Conservation (phyloP, 1,140 invertebrate genomes). For the Armadillidium nasatum region DNA sequence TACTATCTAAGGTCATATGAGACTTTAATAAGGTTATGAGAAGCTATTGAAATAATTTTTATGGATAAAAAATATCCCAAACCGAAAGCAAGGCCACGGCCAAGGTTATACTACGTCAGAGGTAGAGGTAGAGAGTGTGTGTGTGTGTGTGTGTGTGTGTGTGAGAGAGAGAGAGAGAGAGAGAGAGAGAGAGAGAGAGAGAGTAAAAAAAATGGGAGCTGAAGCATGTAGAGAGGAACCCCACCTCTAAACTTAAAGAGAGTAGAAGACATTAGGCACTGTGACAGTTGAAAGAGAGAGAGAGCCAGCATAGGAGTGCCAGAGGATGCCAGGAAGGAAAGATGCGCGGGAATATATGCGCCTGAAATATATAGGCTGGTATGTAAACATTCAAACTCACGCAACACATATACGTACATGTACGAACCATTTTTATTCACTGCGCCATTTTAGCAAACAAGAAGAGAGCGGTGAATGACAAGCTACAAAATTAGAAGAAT, state of each 20-base stretch:
- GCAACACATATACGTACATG: too few relatives aligned
- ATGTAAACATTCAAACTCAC: too few relatives aligned
- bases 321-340: background rate
- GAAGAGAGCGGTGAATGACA: background rate
- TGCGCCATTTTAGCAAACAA: background rate
- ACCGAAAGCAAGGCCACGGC: background rate
- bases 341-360: background rate
- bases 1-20: too few relatives aligned
- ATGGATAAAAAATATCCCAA: too few relatives aligned
- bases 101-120: background rate
- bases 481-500: too few relatives aligned
- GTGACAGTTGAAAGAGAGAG: background rate
- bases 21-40: too few relatives aligned
- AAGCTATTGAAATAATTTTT: too few relatives aligned
- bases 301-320: background rate
- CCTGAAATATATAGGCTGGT: background rate
- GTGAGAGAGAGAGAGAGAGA: background rate
- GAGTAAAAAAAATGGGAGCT: background rate
- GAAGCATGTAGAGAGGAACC: too few relatives aligned
- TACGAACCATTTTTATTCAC: background rate
- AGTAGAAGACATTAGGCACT: background rate
- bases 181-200: slow-evolving; percentile 8
- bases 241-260: background rate
- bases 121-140: background rate
- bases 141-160: background rate